phyloP scores from a whole-genome alignment of 2,888 invertebrate genomes.

The Pandemis heparana region DNA sequence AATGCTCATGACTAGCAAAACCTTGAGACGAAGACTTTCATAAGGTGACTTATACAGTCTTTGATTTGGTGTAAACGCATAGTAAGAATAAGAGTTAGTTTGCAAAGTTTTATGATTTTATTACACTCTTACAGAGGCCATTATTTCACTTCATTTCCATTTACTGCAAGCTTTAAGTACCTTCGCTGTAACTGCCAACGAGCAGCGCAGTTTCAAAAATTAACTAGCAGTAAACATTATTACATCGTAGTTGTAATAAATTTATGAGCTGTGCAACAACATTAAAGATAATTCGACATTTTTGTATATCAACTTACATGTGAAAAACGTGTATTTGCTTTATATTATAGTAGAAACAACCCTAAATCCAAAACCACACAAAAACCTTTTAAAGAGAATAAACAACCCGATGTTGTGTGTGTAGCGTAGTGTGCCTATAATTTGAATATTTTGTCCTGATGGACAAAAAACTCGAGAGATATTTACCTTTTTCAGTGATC shows the following conservation, averaged over 20 bases:
- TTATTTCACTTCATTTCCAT: neutral
- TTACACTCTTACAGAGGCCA: neutral
- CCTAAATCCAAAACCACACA: neutral
- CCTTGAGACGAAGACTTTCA: neutral
- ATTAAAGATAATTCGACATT: neutral
- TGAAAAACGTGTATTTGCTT: neutral
- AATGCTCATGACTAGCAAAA: too few relatives aligned
- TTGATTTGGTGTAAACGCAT: neutral
- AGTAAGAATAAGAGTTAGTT: neutral
- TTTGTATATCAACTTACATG: neutral
- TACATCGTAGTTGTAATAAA: neutral
- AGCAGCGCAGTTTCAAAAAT: slow-evolving; percentile 10
- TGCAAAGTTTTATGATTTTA: neutral
- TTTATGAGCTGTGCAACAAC: neutral
- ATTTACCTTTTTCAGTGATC: neutral
- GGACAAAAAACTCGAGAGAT: neutral
- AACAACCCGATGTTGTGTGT: neutral
- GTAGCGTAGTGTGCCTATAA: neutral
- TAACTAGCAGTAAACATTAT: slow-evolving; percentile 5
- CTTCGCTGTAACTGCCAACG: slow-evolving; percentile 1
- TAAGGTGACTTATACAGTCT: neutral
- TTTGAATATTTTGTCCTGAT: slow-evolving; percentile 1
- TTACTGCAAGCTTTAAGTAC: slow-evolving; percentile 7
- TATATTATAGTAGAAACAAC: neutral
- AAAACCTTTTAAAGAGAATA: slow-evolving; percentile 1